phyloP scores from a whole-genome alignment of 2,113 vertebrate species.

The Hemiprocne comata region DNA sequence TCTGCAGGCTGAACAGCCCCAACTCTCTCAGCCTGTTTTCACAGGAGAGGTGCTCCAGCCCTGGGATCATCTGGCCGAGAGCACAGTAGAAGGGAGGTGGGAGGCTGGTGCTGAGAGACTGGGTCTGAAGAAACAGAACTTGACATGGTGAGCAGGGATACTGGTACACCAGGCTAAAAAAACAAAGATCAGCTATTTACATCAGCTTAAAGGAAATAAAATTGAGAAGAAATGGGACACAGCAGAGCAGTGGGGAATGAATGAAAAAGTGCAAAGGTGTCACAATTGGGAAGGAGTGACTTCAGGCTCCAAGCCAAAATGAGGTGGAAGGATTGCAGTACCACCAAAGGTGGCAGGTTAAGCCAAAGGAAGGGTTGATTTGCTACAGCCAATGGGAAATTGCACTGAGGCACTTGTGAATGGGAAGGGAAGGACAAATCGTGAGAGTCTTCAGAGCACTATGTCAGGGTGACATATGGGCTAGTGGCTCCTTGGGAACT shows the following conservation, averaged over 20 bases:
- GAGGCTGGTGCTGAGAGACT: not conserved
- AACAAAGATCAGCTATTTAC: not conserved
- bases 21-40: too few relatives aligned
- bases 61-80: too few relatives aligned
- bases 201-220: not conserved
- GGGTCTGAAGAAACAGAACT: not conserved
- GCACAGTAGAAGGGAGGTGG: not conserved
- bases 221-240: not conserved
- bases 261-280: not conserved
- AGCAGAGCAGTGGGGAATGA: not conserved
- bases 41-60: too few relatives aligned
- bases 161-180: rapidly evolving
- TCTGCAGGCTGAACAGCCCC: too few relatives aligned
- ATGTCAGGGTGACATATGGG: not conserved
- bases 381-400: not conserved
- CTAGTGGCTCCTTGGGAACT: not conserved
- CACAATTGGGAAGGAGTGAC: not conserved
- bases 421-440: not conserved
- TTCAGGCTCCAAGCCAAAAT: not conserved
- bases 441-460: not conserved
- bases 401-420: not conserved
- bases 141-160: not conserved
- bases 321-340: not conserved
- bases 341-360: not conserved
- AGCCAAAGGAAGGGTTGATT: not conserved